Percentiles rank a stretch among this genome's conserved stretches.
These are phyloP conservation scores for Allophyes oxyacanthae DNA, from an alignment of 2,888 invertebrate species.

Conservation along the genomic window DNA sequence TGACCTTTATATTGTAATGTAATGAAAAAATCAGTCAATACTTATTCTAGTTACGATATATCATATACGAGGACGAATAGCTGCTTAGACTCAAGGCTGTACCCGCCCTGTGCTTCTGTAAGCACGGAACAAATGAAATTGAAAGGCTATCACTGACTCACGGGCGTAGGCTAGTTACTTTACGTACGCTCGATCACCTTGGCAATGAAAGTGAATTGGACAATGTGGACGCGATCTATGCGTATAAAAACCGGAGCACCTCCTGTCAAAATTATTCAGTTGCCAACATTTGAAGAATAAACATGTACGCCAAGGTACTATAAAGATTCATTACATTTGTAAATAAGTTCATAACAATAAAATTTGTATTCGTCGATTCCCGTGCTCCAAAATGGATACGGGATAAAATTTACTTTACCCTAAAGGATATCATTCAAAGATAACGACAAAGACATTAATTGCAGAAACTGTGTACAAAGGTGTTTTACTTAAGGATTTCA, in stretches of 20 bases:
- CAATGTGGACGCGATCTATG: conserved; percentile 71
- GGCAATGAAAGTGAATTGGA: conserved; percentile 87
- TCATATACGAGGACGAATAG: conserved; percentile 52
- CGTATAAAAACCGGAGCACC: conserved; percentile 86
- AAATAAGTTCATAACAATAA: conserved; percentile 15
- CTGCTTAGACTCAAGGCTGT: conserved; percentile 69
- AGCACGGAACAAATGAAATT: conserved; percentile 80
- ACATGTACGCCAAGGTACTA: conserved; percentile 87
- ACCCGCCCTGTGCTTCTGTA: conserved; percentile 67
- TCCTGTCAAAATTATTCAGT: conserved; percentile 85
- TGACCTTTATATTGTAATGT: conserved; percentile 46
- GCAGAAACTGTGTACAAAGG: no score
- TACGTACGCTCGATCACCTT: conserved; percentile 77
- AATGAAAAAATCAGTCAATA: conserved; percentile 33
- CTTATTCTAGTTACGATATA: conserved; percentile 30
- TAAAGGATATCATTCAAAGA: conserved; percentile 5
- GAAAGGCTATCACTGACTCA: conserved; percentile 87
- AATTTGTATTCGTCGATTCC: neutral
- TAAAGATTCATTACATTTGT: conserved; percentile 29
- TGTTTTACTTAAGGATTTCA: no score
- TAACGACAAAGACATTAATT: no score
- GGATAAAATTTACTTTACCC: conserved; percentile 1
- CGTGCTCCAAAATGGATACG: neutral
- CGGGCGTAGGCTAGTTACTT: conserved; percentile 67
- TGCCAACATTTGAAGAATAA: conserved; percentile 84